phyloP scores from a whole-genome alignment of 2,797 vertebrate species.

The Saxicola maurus region DNA sequence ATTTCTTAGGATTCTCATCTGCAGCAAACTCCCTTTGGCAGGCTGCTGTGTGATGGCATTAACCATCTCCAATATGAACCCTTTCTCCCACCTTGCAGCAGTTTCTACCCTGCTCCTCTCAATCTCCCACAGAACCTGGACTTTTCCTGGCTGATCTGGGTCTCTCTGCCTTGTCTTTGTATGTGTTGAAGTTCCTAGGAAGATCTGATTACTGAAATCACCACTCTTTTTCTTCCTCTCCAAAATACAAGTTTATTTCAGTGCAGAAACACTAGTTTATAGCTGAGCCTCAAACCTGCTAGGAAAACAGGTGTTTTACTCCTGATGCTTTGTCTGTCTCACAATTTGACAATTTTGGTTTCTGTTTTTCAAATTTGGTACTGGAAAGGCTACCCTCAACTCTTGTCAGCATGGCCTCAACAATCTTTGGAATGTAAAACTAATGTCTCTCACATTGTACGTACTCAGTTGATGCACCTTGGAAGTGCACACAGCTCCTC shows the following conservation, averaged over 20 bases:
- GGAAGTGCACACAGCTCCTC: background rate
- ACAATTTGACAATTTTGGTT: background rate
- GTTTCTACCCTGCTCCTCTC: background rate
- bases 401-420: background rate
- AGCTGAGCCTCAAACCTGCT: background rate
- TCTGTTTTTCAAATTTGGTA: background rate
- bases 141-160: background rate
- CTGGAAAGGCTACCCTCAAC: background rate
- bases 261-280: background rate
- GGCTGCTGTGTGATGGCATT: background rate
- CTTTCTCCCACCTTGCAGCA: background rate
- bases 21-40: background rate
- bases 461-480: background rate
- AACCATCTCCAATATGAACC: rapidly evolving
- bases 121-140: background rate
- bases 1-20: background rate
- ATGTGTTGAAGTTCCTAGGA: background rate
- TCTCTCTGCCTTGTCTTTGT: background rate
- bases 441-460: background rate
- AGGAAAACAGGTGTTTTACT: background rate
- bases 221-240: background rate
- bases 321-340: background rate
- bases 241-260: background rate
- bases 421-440: background rate
- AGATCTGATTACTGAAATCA: background rate